Evolutionary conservation across 2,113 vertebrate species (phyloP).

Genomic region (Acrocephalus kingi): DNA sequence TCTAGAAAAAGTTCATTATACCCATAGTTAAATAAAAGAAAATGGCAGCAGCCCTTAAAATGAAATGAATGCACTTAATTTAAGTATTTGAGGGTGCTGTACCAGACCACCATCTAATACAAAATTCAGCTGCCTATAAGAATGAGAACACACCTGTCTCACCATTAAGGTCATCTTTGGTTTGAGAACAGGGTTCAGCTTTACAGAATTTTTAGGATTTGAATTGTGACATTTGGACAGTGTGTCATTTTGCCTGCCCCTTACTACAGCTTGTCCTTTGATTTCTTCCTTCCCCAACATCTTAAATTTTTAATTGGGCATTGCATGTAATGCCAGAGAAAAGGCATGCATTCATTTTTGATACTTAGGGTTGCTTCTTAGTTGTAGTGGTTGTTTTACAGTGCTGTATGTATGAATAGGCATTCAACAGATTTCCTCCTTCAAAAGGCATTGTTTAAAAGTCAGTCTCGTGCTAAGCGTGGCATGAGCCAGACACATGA

Average conservation of each 20-base stretch:
- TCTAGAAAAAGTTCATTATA: not conserved
- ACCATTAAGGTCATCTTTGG: not conserved
- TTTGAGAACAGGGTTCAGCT: not conserved
- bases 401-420: slow-evolving; percentile 15
- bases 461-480: not conserved
- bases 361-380: not conserved
- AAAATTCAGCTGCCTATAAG: not conserved
- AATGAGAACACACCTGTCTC: not conserved
- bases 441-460: not conserved
- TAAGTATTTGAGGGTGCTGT: not conserved
- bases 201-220: not conserved
- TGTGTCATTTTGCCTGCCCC: not conserved
- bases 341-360: not conserved
- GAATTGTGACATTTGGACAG: not conserved
- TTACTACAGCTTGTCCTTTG: not conserved
- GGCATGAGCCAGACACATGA: not conserved
- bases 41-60: not conserved
- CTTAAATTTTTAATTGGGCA: not conserved
- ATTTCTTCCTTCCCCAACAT: not conserved
- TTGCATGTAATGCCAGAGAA: not conserved
- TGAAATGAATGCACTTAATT: not conserved
- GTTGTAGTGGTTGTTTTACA: slow-evolving; percentile 36
- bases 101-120: not conserved
- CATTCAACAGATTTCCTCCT: not conserved
- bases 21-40: not conserved